Evolutionary conservation across 2,888 invertebrate genomes (phyloP).

Genomic region (Hyppa rectilinea): DNA sequence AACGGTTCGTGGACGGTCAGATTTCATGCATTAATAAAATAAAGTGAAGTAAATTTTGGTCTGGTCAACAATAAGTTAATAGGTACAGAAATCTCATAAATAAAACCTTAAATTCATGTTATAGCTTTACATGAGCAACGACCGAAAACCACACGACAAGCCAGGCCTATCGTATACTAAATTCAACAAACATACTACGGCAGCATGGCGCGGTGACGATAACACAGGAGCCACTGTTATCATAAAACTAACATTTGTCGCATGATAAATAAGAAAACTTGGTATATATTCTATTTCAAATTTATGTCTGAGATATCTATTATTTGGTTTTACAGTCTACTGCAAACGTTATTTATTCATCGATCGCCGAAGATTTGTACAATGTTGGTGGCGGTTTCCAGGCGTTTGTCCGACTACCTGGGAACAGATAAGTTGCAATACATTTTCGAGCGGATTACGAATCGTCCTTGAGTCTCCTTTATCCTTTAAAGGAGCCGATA

Average conservation of each 20-base stretch:
- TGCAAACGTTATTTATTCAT: slow-evolving; percentile 51
- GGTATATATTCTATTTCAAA: slow-evolving; percentile 34
- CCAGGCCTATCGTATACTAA: slow-evolving; percentile 32
- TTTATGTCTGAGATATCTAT: slow-evolving; percentile 48
- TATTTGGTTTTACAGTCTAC: slow-evolving; percentile 56
- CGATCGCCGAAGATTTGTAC: slow-evolving; percentile 62
- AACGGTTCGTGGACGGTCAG: not conserved
- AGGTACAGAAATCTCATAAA: not conserved
- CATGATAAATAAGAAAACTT: slow-evolving; percentile 50
- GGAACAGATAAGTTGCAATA: slow-evolving; percentile 75
- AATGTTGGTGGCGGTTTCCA: slow-evolving; percentile 61
- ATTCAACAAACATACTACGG: slow-evolving; percentile 22
- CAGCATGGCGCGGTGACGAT: slow-evolving; percentile 33
- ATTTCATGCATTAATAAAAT: not conserved
- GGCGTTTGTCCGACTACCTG: slow-evolving; percentile 69
- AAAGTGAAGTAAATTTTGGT: not conserved
- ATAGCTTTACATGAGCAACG: slow-evolving; percentile 3
- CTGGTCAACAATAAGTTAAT: not conserved
- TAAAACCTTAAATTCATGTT: not conserved
- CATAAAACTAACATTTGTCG: slow-evolving; percentile 58
- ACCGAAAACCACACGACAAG: not conserved
- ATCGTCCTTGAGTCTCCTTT: slow-evolving; percentile 82
- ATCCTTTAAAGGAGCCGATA: slow-evolving; percentile 86
- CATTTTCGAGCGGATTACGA: slow-evolving; percentile 82
- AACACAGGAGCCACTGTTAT: slow-evolving; percentile 47